These are phyloP conservation scores for Bufo bufo DNA, from an alignment of 2,113 vertebrate genomes.

Conservation along the genomic window DNA sequence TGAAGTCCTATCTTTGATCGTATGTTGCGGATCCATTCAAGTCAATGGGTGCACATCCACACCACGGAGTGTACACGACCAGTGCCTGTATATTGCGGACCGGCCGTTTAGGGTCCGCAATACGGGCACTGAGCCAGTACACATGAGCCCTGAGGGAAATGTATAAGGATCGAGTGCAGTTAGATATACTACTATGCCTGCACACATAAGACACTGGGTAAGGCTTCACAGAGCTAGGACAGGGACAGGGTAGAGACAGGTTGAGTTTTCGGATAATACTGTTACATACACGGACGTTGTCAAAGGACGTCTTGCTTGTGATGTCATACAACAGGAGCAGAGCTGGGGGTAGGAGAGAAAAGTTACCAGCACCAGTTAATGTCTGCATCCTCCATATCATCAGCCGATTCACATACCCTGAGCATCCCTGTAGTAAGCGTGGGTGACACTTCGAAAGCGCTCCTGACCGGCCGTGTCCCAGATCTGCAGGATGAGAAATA, in stretches of 20 bases:
- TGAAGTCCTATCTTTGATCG: too few species aligned
- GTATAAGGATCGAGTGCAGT: too few species aligned
- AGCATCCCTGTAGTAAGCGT: slow-evolving; percentile 93
- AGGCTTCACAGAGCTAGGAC: neutral
- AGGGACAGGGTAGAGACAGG: neutral
- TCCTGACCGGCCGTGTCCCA: slow-evolving; percentile 97
- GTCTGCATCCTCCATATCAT: neutral
- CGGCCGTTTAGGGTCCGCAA: too few species aligned
- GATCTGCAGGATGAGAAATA: slow-evolving; percentile 74
- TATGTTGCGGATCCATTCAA: too few species aligned
- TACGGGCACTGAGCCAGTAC: too few species aligned
- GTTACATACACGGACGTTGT: slow-evolving; percentile 88
- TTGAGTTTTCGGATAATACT: neutral
- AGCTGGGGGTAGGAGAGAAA: slow-evolving; percentile 71
- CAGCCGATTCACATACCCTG: slow-evolving; percentile 77
- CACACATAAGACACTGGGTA: too few species aligned
- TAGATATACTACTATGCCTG: too few species aligned
- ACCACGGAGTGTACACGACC: too few species aligned
- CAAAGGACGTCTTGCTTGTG: slow-evolving; percentile 91
- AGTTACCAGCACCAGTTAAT: slow-evolving; percentile 18
- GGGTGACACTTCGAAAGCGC: slow-evolving; percentile 91
- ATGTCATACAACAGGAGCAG: slow-evolving; percentile 92
- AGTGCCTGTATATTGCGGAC: too few species aligned
- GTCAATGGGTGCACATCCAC: too few species aligned
- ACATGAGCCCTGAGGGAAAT: too few species aligned